Base-by-base conservation (phyloP, 2,888 invertebrate species). In the Andrena minutula region DNA sequence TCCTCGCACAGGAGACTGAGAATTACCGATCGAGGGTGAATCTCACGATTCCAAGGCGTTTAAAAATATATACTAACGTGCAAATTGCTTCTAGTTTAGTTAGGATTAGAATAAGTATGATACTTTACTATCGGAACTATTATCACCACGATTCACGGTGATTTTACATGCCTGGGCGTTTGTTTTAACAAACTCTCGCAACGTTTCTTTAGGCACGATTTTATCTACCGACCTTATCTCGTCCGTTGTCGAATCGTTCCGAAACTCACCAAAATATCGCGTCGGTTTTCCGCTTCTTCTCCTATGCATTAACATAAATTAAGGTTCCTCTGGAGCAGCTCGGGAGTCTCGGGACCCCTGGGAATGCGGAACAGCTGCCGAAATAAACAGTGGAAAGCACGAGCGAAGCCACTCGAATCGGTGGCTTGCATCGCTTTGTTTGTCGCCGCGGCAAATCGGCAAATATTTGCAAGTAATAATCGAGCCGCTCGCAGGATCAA, bases 401-500 rank as follows among this genome's bases (percentile, higher is more conserved):
- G 65, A 53, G 35, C 28, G 56, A 81, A 83, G 82, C 64, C 69
- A 41, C 68, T 72, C 63, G 53, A 53, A 73, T 76, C 76, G 74
- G 1, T 32, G 65, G 41, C 60, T 58, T 61, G 64, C 56, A 68
- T 53, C 74, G 70, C 10, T 68, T 20, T 82, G 78, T 75, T 83
- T 78, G 74, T 71, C 69, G 63, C 71, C 32, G 58, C 41, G 58
- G 74, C 20, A 72, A 78, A 82, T 75, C 74, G 74, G 78, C 71
- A 83, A 83, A 83, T 82, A 83, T 83, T 83, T 82, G 60, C 83
- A 75, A 83, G 65, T 75, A 74, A 83, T 83, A 83, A 83, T 64
- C 58, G 78, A 70, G 65, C 64, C 51, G 71, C 58, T 72, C 64
- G 70, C 35, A 61, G 82, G 83, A 83, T 83, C 83, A 75, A 82